These are phyloP conservation scores for Drepana arcuata DNA, from an alignment of 1,140 invertebrate species.

Conservation along the genomic window DNA sequence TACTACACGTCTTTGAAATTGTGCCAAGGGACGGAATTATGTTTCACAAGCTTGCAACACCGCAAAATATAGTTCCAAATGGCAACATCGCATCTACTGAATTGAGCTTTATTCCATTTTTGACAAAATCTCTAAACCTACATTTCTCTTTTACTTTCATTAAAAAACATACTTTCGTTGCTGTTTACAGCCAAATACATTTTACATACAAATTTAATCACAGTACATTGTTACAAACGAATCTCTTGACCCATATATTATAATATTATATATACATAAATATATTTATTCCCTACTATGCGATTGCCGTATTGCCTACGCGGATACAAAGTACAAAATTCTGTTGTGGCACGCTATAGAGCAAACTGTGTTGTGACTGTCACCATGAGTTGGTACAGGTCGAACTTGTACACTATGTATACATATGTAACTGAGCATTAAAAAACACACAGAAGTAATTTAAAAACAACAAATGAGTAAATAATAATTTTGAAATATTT, in stretches of 20 bases:
- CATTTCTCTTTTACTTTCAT: neutral
- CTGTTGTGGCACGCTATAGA: conserved; percentile 18
- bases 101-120: neutral
- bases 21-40: conserved; percentile 54
- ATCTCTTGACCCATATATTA: conserved; percentile 13
- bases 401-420: too few species aligned
- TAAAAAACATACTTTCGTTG: conserved; percentile 29
- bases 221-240: conserved; percentile 30
- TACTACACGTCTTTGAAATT: conserved; percentile 27
- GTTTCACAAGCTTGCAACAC: conserved; percentile 21
- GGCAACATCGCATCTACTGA: neutral
- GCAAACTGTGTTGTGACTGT: neutral
- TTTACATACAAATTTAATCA: conserved; percentile 41
- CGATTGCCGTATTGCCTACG: conserved; percentile 13
- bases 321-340: neutral
- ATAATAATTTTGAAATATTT: too few species aligned
- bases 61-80: conserved; percentile 1
- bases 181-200: conserved; percentile 54
- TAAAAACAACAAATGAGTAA: too few species aligned
- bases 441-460: too few species aligned
- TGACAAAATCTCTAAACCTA: neutral
- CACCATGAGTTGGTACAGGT: too few species aligned
- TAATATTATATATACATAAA: conserved; percentile 32
- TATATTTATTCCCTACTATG: conserved; percentile 42
- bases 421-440: too few species aligned